A percentile compares a stretch with the other conserved stretches of the same genome.
Evolutionary conservation across 2,888 invertebrate species (phyloP).

Genomic region (Plebejus melissa): DNA sequence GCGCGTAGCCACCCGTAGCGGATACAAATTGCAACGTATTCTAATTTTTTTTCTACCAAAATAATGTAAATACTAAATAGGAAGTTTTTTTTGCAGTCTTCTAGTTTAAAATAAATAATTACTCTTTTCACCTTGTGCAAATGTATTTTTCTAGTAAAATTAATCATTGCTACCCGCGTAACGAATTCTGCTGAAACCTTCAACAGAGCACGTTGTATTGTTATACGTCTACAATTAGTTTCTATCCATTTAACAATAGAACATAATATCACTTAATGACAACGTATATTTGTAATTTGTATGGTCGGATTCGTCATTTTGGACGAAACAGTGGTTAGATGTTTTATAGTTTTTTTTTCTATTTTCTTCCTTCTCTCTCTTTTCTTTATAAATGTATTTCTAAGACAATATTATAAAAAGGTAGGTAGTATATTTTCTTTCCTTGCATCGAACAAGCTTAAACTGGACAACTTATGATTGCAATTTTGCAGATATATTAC

Average conservation of each 20-base stretch:
- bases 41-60: neutral
- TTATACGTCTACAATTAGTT: neutral
- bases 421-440: too few relatives aligned
- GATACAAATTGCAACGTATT: neutral
- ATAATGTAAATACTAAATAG: neutral
- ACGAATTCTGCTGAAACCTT: neutral
- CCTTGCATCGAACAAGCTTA: too few relatives aligned
- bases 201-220: neutral
- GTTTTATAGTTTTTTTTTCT: neutral
- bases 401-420: neutral
- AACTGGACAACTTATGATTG: too few relatives aligned
- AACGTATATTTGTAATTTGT: neutral
- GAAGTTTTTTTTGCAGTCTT: neutral
- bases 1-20: neutral
- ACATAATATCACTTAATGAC: conserved; percentile 13
- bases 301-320: neutral
- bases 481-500: too few relatives aligned
- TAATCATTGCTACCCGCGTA: neutral
- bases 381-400: too few relatives aligned
- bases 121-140: neutral
- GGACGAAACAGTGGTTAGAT: neutral
- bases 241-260: conserved; percentile 10
- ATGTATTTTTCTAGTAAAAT: neutral
- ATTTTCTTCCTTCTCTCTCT: neutral
- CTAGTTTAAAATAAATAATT: neutral